These are phyloP conservation scores for Formicarius rufipectus DNA, from an alignment of 2,113 vertebrate genomes.

Conservation along the genomic window DNA sequence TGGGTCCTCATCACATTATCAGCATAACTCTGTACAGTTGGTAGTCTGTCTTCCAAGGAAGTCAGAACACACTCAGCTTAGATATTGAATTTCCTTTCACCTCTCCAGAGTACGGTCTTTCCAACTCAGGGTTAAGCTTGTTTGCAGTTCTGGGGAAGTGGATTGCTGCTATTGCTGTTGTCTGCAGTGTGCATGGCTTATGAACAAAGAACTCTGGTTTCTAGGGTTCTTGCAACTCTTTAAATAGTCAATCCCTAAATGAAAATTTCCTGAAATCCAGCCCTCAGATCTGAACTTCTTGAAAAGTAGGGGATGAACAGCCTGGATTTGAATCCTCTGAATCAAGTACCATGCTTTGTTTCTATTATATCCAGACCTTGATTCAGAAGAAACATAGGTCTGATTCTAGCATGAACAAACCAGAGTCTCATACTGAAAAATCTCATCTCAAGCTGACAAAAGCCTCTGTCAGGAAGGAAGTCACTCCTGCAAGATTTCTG, in stretches of 20 bases:
- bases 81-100: slow-evolving; percentile 48
- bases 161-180: slow-evolving; percentile 20
- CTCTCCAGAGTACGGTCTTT: slow-evolving; percentile 35
- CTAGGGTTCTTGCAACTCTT: background rate
- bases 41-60: slow-evolving; percentile 14
- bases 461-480: background rate
- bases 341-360: background rate
- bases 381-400: background rate
- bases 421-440: background rate
- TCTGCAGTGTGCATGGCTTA: background rate
- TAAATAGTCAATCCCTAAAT: background rate
- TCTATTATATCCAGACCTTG: background rate
- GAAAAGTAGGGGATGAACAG: background rate
- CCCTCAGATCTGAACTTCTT: background rate
- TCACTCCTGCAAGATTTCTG: background rate
- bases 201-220: slow-evolving; percentile 43
- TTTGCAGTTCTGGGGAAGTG: background rate
- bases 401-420: background rate
- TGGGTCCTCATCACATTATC: background rate
- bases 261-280: slow-evolving; percentile 25
- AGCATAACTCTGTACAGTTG: background rate
- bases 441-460: background rate
- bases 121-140: slow-evolving; percentile 52
- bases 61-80: slow-evolving; percentile 26
- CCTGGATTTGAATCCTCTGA: background rate